These are phyloP conservation scores for Paralichthys olivaceus DNA, from an alignment of 2,113 vertebrate species.

Conservation along the genomic window DNA sequence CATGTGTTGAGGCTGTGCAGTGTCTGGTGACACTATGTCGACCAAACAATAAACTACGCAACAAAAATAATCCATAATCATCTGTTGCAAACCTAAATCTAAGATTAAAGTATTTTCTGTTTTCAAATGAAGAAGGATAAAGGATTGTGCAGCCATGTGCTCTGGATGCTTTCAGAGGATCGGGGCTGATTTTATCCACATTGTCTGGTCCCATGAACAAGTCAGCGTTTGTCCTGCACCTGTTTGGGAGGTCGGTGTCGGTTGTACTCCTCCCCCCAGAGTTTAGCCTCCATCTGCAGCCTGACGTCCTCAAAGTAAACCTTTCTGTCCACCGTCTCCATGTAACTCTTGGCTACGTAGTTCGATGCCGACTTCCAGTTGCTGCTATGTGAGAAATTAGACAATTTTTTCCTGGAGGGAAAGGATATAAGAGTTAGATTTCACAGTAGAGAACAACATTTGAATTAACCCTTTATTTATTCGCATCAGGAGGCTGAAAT, in stretches of 20 bases:
- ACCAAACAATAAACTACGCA: no score
- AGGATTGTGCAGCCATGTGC: no score
- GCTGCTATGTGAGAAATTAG: constrained; percentile 93
- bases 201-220: no score
- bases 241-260: constrained; percentile 96
- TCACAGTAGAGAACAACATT: background rate
- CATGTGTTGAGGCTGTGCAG: no score
- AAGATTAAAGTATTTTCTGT: no score
- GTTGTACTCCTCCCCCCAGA: constrained; percentile 98
- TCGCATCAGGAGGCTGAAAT: background rate
- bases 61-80: no score
- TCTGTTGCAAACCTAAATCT: no score
- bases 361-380: constrained; percentile 97
- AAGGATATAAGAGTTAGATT: background rate
- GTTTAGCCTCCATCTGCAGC: constrained; percentile 98
- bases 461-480: background rate
- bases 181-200: background rate
- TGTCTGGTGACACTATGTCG: no score
- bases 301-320: constrained; percentile 97
- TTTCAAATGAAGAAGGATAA: no score
- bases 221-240: constrained; percentile 75
- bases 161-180: no score
- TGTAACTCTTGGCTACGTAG: constrained; percentile 94
- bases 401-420: constrained; percentile 93
- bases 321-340: constrained; percentile 87